Percentiles rank a stretch among this genome's conserved stretches.
phyloP scores from a whole-genome alignment of 23 tunicate species.

The Styela clava region DNA sequence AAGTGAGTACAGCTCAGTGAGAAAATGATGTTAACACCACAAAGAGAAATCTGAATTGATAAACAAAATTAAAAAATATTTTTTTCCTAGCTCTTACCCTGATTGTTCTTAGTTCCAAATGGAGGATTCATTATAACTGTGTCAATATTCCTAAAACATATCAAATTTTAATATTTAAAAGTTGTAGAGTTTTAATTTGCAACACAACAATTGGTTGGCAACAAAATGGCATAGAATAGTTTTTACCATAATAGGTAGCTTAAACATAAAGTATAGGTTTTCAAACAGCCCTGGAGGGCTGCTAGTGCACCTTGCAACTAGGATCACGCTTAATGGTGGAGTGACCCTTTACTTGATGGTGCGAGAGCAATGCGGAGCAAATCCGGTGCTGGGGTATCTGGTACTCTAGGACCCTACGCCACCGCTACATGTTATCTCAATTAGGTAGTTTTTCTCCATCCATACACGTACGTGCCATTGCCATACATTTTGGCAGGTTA shows the following conservation, averaged over 20 bases:
- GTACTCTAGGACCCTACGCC: background rate
- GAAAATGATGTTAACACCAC: background rate
- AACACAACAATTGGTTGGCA: too few relatives aligned
- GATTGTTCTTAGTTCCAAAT: conserved; percentile 76
- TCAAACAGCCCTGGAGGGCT: background rate
- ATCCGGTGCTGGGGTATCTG: background rate
- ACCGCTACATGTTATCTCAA: too few relatives aligned
- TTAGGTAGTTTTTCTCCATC: too few relatives aligned
- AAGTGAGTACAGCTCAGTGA: background rate
- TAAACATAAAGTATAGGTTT: background rate
- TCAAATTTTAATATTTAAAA: background rate
- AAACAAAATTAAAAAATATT: too few relatives aligned
- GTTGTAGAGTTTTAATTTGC: too few relatives aligned
- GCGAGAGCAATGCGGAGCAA: background rate
- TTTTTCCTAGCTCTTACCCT: too few relatives aligned
- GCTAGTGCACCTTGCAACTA: background rate
- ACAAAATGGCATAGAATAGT: too few relatives aligned
- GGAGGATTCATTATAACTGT: conserved; percentile 83
- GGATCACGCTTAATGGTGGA: background rate
- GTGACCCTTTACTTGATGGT: background rate
- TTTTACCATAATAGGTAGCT: background rate
- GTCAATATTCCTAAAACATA: conserved; percentile 26
- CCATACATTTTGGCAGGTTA: too few relatives aligned
- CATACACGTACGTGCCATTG: too few relatives aligned
- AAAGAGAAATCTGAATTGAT: background rate